Evolutionary conservation across 2,888 invertebrate genomes (phyloP), one percentile per base, ranked within the genome.

Genomic region (Hirtodrosophila confusa): DNA sequence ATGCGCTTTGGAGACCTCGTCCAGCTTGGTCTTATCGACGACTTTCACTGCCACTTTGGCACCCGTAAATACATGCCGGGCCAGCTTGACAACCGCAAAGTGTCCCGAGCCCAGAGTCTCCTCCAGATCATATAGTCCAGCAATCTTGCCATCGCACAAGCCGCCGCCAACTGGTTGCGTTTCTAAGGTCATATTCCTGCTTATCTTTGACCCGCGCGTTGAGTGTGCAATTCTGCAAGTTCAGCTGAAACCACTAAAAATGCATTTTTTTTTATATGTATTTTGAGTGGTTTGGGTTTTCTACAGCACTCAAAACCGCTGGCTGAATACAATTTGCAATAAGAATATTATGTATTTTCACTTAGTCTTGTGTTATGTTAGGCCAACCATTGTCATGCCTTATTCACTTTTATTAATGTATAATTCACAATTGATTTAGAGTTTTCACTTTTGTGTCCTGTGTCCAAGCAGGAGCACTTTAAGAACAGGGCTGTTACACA

Each of bases 1-100:
- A 94, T 99, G 99, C 65, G 97, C 96, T 89, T 96, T 95, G 12
- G 99, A 98, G 39, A 98, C 95, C 86, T 98, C 97, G 92, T 99
- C 99, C 87, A 99, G 93, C 93, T 99, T 99, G 86, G 96, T 97
- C 93, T 99, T 99, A 92, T 99, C 99, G 89, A 99, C 99, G 70
- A 99, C 97, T 94, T 98, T 98, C 55, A 98, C 98, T 57, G 98
- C 98, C 60, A 99, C 99, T 92, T 98, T 98, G 93, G 98, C 98
- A 36, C 99, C 99, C 53, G 99, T 99, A 92, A 99, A 99, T 62
- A 99, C 99, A 94, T 99, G 99, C 75, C 97, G 93, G 27, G 99
- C 99, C 75, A 98, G 93, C 93, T 99, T 99, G 44, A 99, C 99
- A 71, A 99, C 98, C 70, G 99, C 99, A 93, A 99, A 99, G 93